phyloP scores from a whole-genome alignment of 2,888 invertebrate species.

The Eupithecia vulgata region DNA sequence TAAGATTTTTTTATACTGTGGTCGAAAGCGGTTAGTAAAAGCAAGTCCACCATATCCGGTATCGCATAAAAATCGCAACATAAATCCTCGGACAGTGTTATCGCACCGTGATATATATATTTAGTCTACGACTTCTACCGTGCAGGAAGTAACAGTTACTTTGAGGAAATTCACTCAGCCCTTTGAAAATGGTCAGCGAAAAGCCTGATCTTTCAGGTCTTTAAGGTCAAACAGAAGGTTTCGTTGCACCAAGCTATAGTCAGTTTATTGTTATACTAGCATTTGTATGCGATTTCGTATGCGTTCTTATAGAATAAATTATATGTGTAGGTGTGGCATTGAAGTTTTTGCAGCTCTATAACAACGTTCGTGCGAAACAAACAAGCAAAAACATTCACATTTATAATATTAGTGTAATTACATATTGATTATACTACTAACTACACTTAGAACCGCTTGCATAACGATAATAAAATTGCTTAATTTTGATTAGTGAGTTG shows the following conservation, averaged over 20 bases:
- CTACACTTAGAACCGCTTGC: too few species aligned
- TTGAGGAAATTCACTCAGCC: constrained; percentile 13
- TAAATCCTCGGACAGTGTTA: constrained; percentile 68
- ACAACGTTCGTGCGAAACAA: not conserved
- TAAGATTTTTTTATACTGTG: not conserved
- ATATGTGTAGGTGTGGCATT: not conserved
- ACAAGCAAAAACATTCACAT: not conserved
- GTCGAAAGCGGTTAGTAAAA: constrained; percentile 17
- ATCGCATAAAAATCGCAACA: constrained; percentile 65
- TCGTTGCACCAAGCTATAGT: not conserved
- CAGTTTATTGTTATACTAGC: not conserved
- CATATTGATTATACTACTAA: too few species aligned
- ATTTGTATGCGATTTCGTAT: not conserved
- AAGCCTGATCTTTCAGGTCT: too few species aligned
- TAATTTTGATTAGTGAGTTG: too few species aligned
- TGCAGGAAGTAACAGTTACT: constrained; percentile 17
- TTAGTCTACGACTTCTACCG: constrained; percentile 63
- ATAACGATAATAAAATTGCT: too few species aligned
- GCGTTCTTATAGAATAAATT: not conserved
- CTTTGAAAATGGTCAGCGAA: not conserved
- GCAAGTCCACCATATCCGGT: constrained; percentile 43
- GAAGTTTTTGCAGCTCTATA: not conserved
- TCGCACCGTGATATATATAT: constrained; percentile 70
- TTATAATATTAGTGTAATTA: not conserved
- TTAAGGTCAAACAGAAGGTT: too few species aligned